These are phyloP conservation scores for Himantopus leucocephalus DNA, from an alignment of 2,113 vertebrate species.

Conservation along the genomic window DNA sequence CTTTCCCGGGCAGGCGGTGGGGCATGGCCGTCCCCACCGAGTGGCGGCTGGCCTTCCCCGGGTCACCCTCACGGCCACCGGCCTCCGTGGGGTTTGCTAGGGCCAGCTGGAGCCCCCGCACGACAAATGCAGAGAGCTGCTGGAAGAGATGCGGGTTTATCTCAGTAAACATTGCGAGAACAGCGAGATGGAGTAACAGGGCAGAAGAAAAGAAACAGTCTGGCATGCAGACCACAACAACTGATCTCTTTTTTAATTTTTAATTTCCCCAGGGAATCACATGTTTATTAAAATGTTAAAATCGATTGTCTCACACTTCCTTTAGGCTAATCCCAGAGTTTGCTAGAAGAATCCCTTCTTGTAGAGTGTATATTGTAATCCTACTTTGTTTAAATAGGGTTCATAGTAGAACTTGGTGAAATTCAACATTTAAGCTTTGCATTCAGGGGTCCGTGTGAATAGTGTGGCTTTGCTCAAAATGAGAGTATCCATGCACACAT, in stretches of 20 bases:
- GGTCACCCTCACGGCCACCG: fast-evolving
- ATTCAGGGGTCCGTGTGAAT: not conserved
- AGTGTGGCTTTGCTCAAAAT: not conserved
- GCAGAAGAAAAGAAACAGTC: not conserved
- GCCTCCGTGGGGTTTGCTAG: fast-evolving
- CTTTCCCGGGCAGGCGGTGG: fast-evolving
- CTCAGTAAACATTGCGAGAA: not conserved
- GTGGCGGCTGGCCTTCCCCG: fast-evolving
- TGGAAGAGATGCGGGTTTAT: not conserved
- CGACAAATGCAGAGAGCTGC: not conserved
- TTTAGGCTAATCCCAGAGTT: slow-evolving; percentile 35
- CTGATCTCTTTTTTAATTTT: not conserved
- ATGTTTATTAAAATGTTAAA: slow-evolving; percentile 42
- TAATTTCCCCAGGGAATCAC: slow-evolving; percentile 21
- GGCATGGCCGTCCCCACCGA: not conserved
- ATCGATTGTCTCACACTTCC: slow-evolving; percentile 33
- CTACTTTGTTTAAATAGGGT: not conserved
- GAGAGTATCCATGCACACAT: slow-evolving; percentile 5
- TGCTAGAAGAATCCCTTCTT: not conserved
- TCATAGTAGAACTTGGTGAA: slow-evolving; percentile 16
- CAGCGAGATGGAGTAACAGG: not conserved
- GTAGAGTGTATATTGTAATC: not conserved
- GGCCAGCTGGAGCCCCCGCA: not conserved
- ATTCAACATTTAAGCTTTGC: not conserved
- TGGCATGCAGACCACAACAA: not conserved